phyloP scores from a whole-genome alignment of 2,888 invertebrate species.

The Acanthosepion pharaonis region DNA sequence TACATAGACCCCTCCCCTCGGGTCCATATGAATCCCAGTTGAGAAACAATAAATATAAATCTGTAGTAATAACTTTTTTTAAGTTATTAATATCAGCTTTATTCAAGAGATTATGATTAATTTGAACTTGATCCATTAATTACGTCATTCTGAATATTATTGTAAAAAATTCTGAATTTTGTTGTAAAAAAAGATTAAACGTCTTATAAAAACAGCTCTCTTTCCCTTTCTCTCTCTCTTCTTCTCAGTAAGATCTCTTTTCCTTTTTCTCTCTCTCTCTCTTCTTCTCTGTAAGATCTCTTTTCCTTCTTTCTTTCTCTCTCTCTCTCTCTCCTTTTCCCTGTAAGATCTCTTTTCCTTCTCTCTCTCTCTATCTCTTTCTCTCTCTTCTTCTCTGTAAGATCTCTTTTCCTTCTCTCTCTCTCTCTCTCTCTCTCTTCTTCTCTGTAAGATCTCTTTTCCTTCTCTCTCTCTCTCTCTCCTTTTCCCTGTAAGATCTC shows the following conservation, averaged over 20 bases:
- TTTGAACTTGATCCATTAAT: background rate
- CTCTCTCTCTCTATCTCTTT: too few relatives aligned
- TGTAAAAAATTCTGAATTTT: background rate
- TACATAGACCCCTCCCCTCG: too few relatives aligned
- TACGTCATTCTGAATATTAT: background rate
- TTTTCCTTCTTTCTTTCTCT: background rate
- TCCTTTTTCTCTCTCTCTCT: too few relatives aligned
- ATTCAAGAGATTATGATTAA: background rate
- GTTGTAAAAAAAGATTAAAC: too few relatives aligned
- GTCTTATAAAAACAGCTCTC: background rate
- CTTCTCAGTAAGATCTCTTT: background rate
- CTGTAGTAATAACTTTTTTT: too few relatives aligned
- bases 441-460: background rate
- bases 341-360: background rate
- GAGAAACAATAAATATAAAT: too few relatives aligned
- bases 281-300: background rate
- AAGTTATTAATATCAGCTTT: too few relatives aligned
- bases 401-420: too few relatives aligned
- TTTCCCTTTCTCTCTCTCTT: accelerated
- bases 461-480: too few relatives aligned
- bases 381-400: background rate
- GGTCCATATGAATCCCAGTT: too few relatives aligned
- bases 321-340: background rate
- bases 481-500: background rate
- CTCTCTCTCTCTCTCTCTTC: too few relatives aligned